Conservation (phyloP, 2,113 vertebrate species). For the Lophotis ruficrista region DNA sequence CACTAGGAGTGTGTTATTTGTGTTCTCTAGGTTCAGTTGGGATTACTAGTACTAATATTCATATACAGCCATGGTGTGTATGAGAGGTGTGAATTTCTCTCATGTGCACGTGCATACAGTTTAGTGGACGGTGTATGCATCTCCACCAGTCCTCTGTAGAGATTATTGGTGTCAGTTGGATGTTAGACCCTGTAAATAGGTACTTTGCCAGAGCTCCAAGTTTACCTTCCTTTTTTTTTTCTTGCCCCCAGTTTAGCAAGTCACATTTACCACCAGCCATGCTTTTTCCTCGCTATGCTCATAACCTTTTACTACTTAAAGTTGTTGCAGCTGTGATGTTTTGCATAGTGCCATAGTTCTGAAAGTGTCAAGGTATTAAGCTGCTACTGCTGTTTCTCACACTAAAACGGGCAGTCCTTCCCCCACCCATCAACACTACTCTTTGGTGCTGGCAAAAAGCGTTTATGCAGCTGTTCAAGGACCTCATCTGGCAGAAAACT, state of each 20-base stretch:
- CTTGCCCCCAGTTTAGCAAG: background rate
- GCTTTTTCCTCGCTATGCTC: background rate
- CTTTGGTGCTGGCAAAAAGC: background rate
- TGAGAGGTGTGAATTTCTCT: background rate
- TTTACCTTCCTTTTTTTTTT: background rate
- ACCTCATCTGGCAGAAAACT: background rate
- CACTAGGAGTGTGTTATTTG: background rate
- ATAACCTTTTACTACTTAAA: background rate
- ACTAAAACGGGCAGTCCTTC: background rate
- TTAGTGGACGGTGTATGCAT: background rate
- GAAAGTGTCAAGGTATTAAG: background rate
- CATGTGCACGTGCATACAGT: rapidly evolving
- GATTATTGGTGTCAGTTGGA: background rate
- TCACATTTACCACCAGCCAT: background rate
- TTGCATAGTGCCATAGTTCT: background rate
- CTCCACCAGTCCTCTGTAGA: background rate
- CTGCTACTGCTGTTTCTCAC: background rate
- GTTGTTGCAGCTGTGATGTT: background rate
- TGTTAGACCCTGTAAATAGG: background rate
- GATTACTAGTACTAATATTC: background rate
- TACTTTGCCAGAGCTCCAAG: background rate
- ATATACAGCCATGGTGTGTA: background rate
- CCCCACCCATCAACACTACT: background rate
- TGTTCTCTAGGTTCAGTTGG: background rate
- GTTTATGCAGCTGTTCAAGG: background rate